A percentile compares a stretch with the other conserved stretches of the same genome.
phyloP scores from a whole-genome alignment of 2,888 invertebrate species.

The Brachycybe producta region DNA sequence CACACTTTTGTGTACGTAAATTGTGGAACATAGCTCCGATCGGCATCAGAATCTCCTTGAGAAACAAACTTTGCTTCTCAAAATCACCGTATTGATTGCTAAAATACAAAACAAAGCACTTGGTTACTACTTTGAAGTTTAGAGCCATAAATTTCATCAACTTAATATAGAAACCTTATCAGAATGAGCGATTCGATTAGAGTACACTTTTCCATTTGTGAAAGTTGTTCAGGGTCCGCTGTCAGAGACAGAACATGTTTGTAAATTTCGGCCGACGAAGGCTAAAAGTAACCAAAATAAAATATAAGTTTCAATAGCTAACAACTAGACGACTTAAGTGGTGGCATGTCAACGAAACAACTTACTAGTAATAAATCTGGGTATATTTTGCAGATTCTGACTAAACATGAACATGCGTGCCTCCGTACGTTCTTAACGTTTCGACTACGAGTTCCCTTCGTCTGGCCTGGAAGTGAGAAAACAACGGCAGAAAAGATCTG shows the following conservation, averaged over 20 bases:
- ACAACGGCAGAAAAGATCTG: slow-evolving; percentile 68
- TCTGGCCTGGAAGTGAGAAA: slow-evolving; percentile 53
- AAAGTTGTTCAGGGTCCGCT: slow-evolving; percentile 49
- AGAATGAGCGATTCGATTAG: slow-evolving; percentile 62
- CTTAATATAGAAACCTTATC: slow-evolving; percentile 43
- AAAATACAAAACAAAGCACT: slow-evolving; percentile 20
- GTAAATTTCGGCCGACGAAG: slow-evolving; percentile 73
- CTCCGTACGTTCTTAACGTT: slow-evolving; percentile 71
- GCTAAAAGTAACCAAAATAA: slow-evolving; percentile 31
- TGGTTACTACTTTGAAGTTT: neutral
- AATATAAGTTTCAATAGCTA: neutral
- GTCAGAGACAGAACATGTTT: slow-evolving; percentile 58
- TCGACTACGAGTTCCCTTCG: slow-evolving; percentile 51
- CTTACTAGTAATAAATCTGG: slow-evolving; percentile 57
- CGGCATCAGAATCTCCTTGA: slow-evolving; percentile 51
- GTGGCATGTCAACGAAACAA: too few relatives aligned
- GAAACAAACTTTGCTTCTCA: slow-evolving; percentile 53
- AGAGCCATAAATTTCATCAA: neutral
- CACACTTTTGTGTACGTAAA: too few relatives aligned
- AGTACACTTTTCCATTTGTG: slow-evolving; percentile 68
- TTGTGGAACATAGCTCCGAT: too few relatives aligned
- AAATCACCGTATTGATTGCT: slow-evolving; percentile 78
- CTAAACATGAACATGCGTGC: slow-evolving; percentile 78
- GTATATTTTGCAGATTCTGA: slow-evolving; percentile 77
- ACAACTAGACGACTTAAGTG: too few relatives aligned